These are phyloP conservation scores for Trogon melanurus DNA, from an alignment of 2,113 vertebrate species.

Conservation along the genomic window DNA sequence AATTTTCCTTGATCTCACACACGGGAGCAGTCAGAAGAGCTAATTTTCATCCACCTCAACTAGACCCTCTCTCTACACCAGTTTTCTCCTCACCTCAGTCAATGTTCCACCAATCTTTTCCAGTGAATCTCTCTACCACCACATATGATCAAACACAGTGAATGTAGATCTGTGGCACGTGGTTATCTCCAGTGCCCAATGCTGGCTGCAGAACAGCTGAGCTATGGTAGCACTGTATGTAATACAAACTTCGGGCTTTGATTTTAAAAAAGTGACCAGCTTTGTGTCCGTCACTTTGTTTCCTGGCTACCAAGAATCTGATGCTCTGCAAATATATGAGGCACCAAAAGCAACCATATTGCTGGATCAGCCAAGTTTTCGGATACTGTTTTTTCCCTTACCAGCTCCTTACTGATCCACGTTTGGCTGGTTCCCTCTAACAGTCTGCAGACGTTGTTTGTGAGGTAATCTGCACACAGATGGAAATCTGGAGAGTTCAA, in stretches of 20 bases:
- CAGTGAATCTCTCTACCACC: neutral
- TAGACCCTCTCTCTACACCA: neutral
- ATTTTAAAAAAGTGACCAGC: neutral
- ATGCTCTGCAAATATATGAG: neutral
- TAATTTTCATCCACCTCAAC: neutral
- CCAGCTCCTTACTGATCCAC: neutral
- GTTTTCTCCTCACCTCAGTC: neutral
- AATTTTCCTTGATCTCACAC: neutral
- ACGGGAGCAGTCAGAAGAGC: neutral
- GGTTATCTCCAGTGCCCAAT: neutral
- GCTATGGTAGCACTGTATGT: neutral
- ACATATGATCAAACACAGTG: neutral
- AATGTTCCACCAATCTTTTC: neutral
- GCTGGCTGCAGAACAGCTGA: neutral
- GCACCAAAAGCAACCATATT: neutral
- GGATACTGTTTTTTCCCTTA: neutral
- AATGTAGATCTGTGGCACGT: accelerated
- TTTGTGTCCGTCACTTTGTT: neutral
- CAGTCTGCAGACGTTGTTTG: neutral
- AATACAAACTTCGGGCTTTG: neutral
- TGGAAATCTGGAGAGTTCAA: neutral
- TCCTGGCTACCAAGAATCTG: neutral
- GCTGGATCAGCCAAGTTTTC: neutral
- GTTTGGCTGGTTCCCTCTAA: neutral
- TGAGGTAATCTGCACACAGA: neutral